A percentile compares a stretch with the other conserved stretches of the same genome.
phyloP scores from a whole-genome alignment of 2,797 vertebrate genomes.

The Ptychadena robeensis region DNA sequence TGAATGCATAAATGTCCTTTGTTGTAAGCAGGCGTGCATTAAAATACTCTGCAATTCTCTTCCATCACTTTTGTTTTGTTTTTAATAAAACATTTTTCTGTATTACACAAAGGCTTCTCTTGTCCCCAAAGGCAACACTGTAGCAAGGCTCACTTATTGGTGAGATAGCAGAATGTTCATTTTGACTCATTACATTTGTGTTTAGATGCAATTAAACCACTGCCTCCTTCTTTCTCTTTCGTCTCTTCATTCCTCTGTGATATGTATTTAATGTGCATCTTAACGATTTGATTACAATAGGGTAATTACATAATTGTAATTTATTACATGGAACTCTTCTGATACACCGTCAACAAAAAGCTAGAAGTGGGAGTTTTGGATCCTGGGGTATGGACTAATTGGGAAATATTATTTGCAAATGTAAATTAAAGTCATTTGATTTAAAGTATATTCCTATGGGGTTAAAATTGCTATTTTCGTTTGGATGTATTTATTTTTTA shows the following conservation, averaged over 20 bases:
- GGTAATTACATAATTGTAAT: conserved; percentile 81
- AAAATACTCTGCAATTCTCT: background rate
- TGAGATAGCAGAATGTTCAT: conserved; percentile 63
- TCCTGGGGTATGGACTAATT: conserved; percentile 2
- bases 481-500: background rate
- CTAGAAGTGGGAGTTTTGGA: conserved; percentile 11
- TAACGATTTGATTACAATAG: conserved; percentile 84
- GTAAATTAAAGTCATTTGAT: background rate
- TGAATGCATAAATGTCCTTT: background rate
- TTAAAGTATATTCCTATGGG: background rate
- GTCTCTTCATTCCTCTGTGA: conserved; percentile 74
- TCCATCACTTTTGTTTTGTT: conserved; percentile 41
- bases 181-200: conserved; percentile 64
- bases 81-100: conserved; percentile 28
- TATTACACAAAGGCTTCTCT: conserved; percentile 7
- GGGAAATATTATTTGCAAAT: background rate
- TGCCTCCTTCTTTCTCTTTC: conserved; percentile 66
- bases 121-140: conserved; percentile 34
- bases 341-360: conserved; percentile 72
- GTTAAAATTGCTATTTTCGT: background rate
- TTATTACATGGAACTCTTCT: conserved; percentile 74
- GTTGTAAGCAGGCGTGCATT: background rate
- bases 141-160: conserved; percentile 62
- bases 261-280: conserved; percentile 79
- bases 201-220: conserved; percentile 66